Percentiles rank a stretch among this genome's conserved stretches.
Evolutionary conservation across 2,113 vertebrate species (phyloP).

Genomic region (Alethe diademata): DNA sequence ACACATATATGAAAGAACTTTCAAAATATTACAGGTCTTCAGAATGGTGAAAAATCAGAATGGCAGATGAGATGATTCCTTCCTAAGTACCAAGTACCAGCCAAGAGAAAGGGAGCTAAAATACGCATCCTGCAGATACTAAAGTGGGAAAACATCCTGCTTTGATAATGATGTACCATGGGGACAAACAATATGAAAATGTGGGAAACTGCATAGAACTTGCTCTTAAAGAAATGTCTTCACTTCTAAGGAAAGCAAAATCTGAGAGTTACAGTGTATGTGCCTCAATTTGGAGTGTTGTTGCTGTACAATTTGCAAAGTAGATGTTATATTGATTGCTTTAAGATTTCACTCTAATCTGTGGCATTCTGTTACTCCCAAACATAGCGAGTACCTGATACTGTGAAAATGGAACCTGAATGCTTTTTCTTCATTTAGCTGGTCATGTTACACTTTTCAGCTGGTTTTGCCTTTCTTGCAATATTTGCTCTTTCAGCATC

Average conservation of each 20-base stretch:
- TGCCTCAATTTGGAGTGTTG: not conserved
- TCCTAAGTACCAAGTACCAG: not conserved
- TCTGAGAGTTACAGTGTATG: not conserved
- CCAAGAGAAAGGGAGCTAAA: not conserved
- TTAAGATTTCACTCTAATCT: not conserved
- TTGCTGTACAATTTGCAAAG: not conserved
- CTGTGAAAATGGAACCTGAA: not conserved
- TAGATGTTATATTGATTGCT: fast-evolving
- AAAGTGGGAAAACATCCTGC: not conserved
- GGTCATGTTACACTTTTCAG: not conserved
- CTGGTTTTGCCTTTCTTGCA: not conserved
- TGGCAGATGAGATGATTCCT: not conserved
- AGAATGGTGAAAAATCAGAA: not conserved
- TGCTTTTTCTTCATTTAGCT: not conserved
- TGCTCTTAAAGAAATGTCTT: not conserved
- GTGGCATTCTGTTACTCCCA: not conserved
- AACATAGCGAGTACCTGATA: not conserved
- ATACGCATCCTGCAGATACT: not conserved
- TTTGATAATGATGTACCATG: not conserved
- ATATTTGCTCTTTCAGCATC: not conserved
- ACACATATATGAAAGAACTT: not conserved
- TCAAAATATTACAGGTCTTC: not conserved
- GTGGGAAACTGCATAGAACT: not conserved
- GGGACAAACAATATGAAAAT: not conserved
- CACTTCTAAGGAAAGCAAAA: not conserved